Conservation (phyloP, 2,113 vertebrate genomes). For the Agelaius phoeniceus region DNA sequence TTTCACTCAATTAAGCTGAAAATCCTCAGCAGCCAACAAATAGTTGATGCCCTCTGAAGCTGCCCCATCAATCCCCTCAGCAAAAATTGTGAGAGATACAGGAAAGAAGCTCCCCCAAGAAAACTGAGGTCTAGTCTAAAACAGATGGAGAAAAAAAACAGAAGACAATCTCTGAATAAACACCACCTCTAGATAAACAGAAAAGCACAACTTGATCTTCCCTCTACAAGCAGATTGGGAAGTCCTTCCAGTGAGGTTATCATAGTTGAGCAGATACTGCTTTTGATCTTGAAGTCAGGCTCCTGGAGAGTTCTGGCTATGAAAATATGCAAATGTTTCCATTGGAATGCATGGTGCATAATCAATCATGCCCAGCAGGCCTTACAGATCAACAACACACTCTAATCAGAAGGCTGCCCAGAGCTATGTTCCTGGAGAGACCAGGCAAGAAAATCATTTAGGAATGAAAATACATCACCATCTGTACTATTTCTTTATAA, state of each 20-base stretch:
- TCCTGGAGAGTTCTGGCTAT: not conserved
- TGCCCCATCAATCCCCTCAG: not conserved
- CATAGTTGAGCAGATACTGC: not conserved
- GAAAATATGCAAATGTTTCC: not conserved
- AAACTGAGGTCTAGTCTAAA: not conserved
- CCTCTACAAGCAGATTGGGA: not conserved
- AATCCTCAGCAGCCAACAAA: not conserved
- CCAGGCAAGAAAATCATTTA: not conserved
- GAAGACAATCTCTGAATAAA: not conserved
- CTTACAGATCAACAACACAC: not conserved
- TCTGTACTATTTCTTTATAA: not conserved
- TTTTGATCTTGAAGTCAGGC: not conserved
- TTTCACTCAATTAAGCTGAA: not conserved
- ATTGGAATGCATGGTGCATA: not conserved
- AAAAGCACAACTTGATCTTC: not conserved
- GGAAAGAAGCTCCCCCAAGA: not conserved
- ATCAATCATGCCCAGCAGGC: not conserved
- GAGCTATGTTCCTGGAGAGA: not conserved
- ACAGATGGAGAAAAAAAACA: not conserved
- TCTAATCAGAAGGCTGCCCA: not conserved
- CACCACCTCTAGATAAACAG: not conserved
- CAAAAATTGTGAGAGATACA: not conserved
- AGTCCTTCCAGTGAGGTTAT: not conserved
- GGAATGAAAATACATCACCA: not conserved
- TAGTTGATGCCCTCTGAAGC: not conserved